These are phyloP conservation scores for Drosophila parvula DNA, from an alignment of 1,140 invertebrate species.

Conservation along the genomic window DNA sequence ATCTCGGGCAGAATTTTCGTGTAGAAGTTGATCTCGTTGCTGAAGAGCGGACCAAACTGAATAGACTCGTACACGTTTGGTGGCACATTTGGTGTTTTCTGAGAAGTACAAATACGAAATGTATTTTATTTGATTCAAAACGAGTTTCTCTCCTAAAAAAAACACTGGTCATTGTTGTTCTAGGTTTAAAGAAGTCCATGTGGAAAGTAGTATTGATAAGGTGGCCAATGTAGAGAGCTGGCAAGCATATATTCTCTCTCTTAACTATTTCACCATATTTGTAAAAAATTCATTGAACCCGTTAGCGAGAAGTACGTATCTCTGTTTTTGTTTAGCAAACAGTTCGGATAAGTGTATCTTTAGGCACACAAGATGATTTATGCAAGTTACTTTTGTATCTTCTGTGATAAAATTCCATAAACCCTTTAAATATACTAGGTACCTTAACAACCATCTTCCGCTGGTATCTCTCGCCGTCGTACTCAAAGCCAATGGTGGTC, in stretches of 20 bases:
- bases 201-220: too few species aligned
- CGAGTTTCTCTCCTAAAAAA: not conserved
- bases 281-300: not conserved
- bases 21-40: slow-evolving; percentile 73
- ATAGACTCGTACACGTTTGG: slow-evolving; percentile 43
- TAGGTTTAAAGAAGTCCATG: not conserved
- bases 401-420: not conserved
- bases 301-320: not conserved
- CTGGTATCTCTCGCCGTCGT: slow-evolving; percentile 19
- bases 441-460: slow-evolving; percentile 72
- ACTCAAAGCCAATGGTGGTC: slow-evolving; percentile 49
- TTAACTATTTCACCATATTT: not conserved
- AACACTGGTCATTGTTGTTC: not conserved
- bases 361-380: not conserved
- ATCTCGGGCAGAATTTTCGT: slow-evolving; percentile 64
- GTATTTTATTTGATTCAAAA: not conserved
- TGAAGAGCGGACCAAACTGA: slow-evolving; percentile 63
- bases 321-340: not conserved
- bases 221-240: not conserved
- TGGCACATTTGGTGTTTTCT: slow-evolving; percentile 72
- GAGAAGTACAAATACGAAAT: not conserved
- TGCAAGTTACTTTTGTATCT: not conserved
- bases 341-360: not conserved
- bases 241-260: too few species aligned
- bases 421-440: not conserved